Conservation (phyloP, 2,797 vertebrate species). For the Enteromius anoplus region DNA sequence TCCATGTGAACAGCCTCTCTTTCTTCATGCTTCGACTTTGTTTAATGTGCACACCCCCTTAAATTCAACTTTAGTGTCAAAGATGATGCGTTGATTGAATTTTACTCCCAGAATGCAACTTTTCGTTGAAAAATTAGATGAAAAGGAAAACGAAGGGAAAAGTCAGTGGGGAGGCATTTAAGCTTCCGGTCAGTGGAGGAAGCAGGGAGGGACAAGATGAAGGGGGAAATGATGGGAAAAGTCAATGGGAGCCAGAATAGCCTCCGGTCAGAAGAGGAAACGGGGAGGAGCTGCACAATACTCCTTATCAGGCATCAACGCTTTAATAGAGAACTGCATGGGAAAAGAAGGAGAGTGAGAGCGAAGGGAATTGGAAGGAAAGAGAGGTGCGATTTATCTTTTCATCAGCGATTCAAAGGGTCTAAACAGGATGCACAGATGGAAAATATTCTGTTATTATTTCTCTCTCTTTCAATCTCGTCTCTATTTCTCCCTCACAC, state of each 20-base stretch:
- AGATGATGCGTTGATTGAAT: background rate
- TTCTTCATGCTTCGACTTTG: background rate
- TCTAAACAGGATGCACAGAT: conserved; percentile 58
- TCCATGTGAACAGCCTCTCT: background rate
- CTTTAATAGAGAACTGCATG: conserved; percentile 45
- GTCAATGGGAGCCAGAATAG: background rate
- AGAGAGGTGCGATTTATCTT: conserved; percentile 45
- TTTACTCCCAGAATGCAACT: background rate
- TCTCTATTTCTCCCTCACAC: conserved; percentile 13
- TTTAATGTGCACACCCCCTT: background rate
- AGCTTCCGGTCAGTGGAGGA: conserved; percentile 47
- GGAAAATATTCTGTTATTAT: conserved; percentile 49
- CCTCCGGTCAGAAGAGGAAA: conserved; percentile 48
- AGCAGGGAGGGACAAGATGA: conserved; percentile 38
- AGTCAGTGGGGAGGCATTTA: conserved; percentile 1
- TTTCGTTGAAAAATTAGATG: background rate
- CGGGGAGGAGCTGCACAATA: conserved; percentile 40
- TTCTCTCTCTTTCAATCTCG: conserved; percentile 4
- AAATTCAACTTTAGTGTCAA: background rate
- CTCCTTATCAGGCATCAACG: conserved; percentile 53
- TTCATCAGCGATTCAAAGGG: conserved; percentile 50
- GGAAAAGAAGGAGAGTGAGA: conserved; percentile 40
- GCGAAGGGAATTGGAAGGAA: conserved; percentile 40
- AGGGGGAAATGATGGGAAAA: conserved; percentile 2
- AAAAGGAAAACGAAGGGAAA: background rate